A percentile compares a stretch with the other conserved stretches of the same genome.
Evolutionary conservation across 2,888 invertebrate genomes (phyloP).

Genomic region (Hyposoter didymator): DNA sequence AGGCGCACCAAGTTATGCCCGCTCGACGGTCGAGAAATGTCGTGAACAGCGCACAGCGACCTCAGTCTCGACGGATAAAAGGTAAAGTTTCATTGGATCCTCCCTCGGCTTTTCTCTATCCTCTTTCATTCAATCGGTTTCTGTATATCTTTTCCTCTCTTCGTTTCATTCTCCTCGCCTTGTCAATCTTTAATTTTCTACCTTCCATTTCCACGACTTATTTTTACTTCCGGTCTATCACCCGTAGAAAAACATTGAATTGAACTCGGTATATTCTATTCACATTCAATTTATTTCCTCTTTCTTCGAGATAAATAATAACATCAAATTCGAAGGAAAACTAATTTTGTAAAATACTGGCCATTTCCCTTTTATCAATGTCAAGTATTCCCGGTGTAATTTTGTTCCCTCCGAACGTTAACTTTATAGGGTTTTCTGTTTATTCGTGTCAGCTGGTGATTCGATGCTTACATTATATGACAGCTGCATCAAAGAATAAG

Average conservation of each 20-base stretch:
- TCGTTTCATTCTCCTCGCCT: slow-evolving; percentile 24
- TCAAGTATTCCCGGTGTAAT: slow-evolving; percentile 9
- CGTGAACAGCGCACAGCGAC: slow-evolving; percentile 55
- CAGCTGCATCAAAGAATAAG: not conserved
- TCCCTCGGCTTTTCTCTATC: slow-evolving; percentile 45
- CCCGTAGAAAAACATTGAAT: slow-evolving; percentile 36
- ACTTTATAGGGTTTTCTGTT: slow-evolving; percentile 17
- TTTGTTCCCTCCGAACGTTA: slow-evolving; percentile 16
- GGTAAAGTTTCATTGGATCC: slow-evolving; percentile 65
- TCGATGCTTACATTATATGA: slow-evolving; percentile 44
- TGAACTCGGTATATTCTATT: slow-evolving; percentile 38
- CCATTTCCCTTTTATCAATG: not conserved
- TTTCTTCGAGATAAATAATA: slow-evolving; percentile 21
- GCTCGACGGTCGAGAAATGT: slow-evolving; percentile 61
- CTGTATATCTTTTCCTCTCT: slow-evolving; percentile 9
- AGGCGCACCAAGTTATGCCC: slow-evolving; percentile 54
- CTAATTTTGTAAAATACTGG: slow-evolving; percentile 23
- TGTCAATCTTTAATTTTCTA: slow-evolving; percentile 24
- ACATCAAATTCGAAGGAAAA: slow-evolving; percentile 50
- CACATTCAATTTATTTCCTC: slow-evolving; percentile 50
- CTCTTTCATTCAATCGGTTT: slow-evolving; percentile 47
- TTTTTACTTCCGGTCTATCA: slow-evolving; percentile 44
- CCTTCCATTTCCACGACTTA: slow-evolving; percentile 40
- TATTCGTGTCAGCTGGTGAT: slow-evolving; percentile 26
- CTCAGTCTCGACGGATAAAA: slow-evolving; percentile 56